Evolutionary conservation across 2,113 vertebrate genomes (phyloP).

Genomic region (Guaruba guarouba): DNA sequence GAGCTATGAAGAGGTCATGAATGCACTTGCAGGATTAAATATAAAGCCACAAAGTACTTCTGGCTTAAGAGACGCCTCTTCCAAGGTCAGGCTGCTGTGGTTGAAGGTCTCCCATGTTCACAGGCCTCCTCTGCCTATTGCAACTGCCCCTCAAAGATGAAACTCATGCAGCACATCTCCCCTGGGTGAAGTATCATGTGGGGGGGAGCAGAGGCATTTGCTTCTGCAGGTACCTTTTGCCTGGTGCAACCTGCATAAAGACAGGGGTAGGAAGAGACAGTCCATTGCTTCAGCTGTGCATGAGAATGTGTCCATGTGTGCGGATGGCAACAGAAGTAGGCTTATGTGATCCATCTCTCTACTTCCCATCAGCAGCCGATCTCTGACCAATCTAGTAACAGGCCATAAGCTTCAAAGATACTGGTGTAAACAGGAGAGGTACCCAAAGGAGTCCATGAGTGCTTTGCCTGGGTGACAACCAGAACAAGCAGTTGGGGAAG

Average conservation of each 20-base stretch:
- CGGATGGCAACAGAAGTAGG: accelerated
- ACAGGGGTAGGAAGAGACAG: no score
- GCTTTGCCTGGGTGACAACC: neutral
- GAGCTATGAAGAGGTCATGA: neutral
- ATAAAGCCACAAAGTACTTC: neutral
- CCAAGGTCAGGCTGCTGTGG: neutral
- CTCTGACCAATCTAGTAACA: neutral
- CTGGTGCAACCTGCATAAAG: neutral
- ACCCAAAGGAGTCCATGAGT: neutral
- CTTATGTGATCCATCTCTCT: neutral
- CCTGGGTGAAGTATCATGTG: neutral
- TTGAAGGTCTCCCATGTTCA: neutral
- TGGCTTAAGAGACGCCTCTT: neutral
- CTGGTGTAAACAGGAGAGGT: neutral
- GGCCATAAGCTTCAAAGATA: neutral
- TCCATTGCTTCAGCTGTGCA: neutral
- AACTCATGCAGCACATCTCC: neutral
- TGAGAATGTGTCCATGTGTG: accelerated
- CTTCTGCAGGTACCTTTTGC: neutral
- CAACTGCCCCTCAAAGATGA: neutral
- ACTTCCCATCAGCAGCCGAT: neutral
- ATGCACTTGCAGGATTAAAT: neutral
- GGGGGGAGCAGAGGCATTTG: neutral
- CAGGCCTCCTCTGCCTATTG: neutral
- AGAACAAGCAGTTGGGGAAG: neutral